Base-by-base conservation (phyloP, 2,888 invertebrate genomes). In the Acronicta leporina region DNA sequence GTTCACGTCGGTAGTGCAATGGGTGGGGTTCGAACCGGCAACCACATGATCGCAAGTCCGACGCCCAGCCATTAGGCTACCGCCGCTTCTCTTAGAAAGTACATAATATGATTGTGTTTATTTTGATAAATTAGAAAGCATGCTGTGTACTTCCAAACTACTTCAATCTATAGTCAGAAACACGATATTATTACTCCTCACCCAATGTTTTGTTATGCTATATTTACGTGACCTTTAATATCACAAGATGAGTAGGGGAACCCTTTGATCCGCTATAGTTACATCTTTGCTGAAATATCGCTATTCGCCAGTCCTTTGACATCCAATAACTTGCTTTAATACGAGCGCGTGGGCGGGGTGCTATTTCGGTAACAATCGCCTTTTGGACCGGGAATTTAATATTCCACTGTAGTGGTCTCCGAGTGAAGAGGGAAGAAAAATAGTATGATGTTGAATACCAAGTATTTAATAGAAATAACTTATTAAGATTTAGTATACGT, bases 311-410 rank as follows among this genome's bases (percentile, higher is more conserved):
- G 50, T 38, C 58, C 60, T 61, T 61, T 73, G 68, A 68, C 61
- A 64, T 68, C 45, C 64, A 72, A 72, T 68, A 73, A 68, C 54
- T 52, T 49, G 27, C 40, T 51, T 20, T 45, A 40, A 61, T 38
- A 48, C 57, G 52, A 20, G 33, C 25, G 55, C 49, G 50, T 57
- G 51, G 59, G 50, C 38, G 46, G 68, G 63, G 25, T 59, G 52
- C 73, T 68, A 73, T 72, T 73, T 61, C 27, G 65, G 73, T 53
- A 49, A 68, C 69, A 73, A 68, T 47, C 46, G 64, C 40, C 42
- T 25, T 35, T 40, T 43, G 53, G 59, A 43, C 67, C 53, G 56
- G 42, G 71, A 69, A 69, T 69, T 72, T 69, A 72, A 69, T 70
- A 70, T 70, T 70, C 67, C 53, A 41, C 57, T 20, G 2, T 20